A percentile compares a stretch with the other conserved stretches of the same genome.
These are phyloP conservation scores for Scaptomyza graminum DNA, from an alignment of 1,140 invertebrate species.

Conservation along the genomic window DNA sequence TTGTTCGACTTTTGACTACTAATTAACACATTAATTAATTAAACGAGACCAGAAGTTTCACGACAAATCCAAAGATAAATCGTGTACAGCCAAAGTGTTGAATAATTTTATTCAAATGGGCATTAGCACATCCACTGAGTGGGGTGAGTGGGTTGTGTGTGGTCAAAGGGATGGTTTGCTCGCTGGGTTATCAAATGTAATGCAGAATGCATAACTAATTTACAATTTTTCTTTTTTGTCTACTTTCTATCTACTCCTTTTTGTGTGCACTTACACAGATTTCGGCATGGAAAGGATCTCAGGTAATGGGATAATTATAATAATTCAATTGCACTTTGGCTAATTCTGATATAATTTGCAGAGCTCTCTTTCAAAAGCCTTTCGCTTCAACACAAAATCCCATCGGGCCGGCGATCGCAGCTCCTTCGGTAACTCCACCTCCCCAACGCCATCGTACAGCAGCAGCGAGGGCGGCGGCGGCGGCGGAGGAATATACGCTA, in stretches of 20 bases:
- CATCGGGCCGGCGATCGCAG: constrained; percentile 76
- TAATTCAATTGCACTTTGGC: background rate
- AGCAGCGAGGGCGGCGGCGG: constrained; percentile 83
- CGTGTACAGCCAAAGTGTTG: background rate
- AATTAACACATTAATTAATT: constrained; percentile 4
- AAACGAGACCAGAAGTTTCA: constrained; percentile 58
- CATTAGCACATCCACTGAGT: background rate
- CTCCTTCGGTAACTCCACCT: constrained; percentile 82
- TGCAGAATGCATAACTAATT: constrained; percentile 23
- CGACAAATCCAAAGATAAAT: constrained; percentile 42
- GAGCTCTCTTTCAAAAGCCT: constrained; percentile 83
- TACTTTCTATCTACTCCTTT: constrained; percentile 17
- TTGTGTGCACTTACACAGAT: constrained; percentile 53
- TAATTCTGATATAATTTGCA: constrained; percentile 12
- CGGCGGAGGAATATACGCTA: constrained; percentile 83
- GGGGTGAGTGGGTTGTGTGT: background rate
- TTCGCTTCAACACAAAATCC: constrained; percentile 79
- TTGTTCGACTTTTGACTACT: constrained; percentile 8
- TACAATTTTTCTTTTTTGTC: constrained; percentile 2
- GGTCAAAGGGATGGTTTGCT: background rate
- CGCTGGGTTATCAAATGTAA: background rate
- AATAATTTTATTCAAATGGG: constrained; percentile 5
- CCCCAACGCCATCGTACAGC: constrained; percentile 83
- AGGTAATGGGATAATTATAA: constrained; percentile 49
- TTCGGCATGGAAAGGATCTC: constrained; percentile 84